These are phyloP conservation scores for Ferrisia virgata DNA, from an alignment of 2,888 invertebrate species.

Conservation along the genomic window DNA sequence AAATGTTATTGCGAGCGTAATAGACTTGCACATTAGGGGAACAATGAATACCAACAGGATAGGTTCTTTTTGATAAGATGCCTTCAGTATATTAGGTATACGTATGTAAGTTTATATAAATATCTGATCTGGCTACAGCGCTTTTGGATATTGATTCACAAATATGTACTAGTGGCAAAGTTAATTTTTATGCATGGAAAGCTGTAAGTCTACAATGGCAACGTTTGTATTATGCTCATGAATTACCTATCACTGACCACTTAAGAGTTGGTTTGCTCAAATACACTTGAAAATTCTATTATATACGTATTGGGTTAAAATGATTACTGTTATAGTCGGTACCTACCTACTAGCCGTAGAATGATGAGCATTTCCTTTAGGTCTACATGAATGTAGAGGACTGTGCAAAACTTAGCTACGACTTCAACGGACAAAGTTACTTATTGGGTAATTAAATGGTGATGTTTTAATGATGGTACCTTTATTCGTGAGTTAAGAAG, in stretches of 20 bases:
- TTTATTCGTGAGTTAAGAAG: not conserved
- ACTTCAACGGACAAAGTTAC: not conserved
- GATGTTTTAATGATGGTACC: not conserved
- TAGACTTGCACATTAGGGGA: not conserved
- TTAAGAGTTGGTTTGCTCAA: not conserved
- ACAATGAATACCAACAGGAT: not conserved
- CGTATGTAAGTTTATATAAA: not conserved
- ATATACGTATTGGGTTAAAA: not conserved
- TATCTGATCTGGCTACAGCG: too few relatives aligned
- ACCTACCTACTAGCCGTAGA: not conserved
- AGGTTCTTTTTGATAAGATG: not conserved
- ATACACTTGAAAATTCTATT: not conserved
- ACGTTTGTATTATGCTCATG: not conserved
- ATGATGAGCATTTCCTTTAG: not conserved
- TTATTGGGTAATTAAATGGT: not conserved
- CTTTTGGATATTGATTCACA: not conserved
- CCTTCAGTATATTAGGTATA: not conserved
- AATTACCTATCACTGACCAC: constrained; percentile 10
- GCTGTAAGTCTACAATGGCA: not conserved
- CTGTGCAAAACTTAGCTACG: not conserved
- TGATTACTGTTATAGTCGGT: not conserved
- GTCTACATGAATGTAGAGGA: not conserved
- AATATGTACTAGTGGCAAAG: not conserved
- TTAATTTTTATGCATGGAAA: not conserved
- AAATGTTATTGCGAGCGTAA: not conserved